phyloP scores from a whole-genome alignment of 2,888 invertebrate species.

The Chaetogeoica ovagalla region DNA sequence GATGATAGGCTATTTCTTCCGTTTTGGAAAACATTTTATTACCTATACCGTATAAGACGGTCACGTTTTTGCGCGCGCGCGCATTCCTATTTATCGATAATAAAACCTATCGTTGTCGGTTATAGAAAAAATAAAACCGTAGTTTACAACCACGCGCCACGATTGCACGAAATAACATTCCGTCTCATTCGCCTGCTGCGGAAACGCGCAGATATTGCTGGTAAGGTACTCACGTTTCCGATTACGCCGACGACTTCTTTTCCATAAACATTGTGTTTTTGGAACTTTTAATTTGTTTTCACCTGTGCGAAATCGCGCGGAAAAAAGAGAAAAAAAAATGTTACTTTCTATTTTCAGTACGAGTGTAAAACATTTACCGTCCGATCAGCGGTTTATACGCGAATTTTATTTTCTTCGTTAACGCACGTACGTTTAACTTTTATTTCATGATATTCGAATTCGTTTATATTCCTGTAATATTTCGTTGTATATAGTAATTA shows the following conservation, averaged over 20 bases:
- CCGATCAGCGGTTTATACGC: no score
- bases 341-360: no score
- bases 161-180: neutral
- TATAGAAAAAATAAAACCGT: neutral
- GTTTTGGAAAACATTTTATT: neutral
- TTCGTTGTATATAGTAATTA: no score
- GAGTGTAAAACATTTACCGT: no score
- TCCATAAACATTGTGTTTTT: neutral
- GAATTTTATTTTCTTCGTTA: no score
- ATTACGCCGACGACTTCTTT: neutral
- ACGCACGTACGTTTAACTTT: no score
- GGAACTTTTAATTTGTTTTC: neutral
- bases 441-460: no score
- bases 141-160: neutral
- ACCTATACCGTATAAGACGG: no score
- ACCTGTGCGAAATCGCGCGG: neutral
- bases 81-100: conserved; percentile 5
- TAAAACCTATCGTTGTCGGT: neutral
- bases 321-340: no score
- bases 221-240: neutral
- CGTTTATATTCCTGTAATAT: no score
- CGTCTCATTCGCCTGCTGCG: neutral
- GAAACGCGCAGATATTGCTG: neutral
- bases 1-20: no score
- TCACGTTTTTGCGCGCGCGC: neutral